Percentiles rank a stretch among this genome's conserved stretches.
Evolutionary conservation across 2,888 invertebrate genomes (phyloP).

Genomic region (Erebia ligea): DNA sequence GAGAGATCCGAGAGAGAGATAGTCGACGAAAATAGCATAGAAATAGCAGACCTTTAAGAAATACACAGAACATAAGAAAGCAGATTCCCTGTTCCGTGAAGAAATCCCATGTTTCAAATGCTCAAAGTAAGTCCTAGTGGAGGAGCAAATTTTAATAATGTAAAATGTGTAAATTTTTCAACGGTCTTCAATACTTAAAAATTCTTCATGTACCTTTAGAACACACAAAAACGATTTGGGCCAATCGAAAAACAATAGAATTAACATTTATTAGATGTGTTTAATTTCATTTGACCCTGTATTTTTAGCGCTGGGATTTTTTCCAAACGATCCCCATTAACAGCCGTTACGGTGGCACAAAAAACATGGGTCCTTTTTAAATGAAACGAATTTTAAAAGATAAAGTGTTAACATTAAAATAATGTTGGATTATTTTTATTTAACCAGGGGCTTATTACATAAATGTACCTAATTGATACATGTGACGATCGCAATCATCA

Average conservation of each 20-base stretch:
- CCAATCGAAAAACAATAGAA: slow-evolving; percentile 26
- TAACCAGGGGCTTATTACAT: too few relatives aligned
- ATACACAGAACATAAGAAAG: too few relatives aligned
- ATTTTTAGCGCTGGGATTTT: slow-evolving; percentile 25
- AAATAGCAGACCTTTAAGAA: too few relatives aligned
- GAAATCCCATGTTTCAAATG: too few relatives aligned
- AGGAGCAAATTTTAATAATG: too few relatives aligned
- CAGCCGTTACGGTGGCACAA: slow-evolving; percentile 13
- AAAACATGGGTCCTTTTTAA: slow-evolving; percentile 12
- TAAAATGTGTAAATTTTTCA: neutral
- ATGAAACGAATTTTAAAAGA: slow-evolving; percentile 21
- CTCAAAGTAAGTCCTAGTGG: too few relatives aligned
- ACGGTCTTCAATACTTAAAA: neutral
- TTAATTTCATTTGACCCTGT: slow-evolving; percentile 25
- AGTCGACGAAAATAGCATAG: too few relatives aligned
- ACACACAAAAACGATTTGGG: slow-evolving; percentile 10
- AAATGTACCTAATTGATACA: too few relatives aligned
- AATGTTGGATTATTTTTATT: too few relatives aligned
- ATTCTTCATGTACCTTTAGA: neutral
- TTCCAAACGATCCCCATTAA: slow-evolving; percentile 25
- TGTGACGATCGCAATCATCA: too few relatives aligned
- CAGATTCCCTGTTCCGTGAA: too few relatives aligned
- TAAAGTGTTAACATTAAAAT: neutral
- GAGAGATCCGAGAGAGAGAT: too few relatives aligned
- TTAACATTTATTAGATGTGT: slow-evolving; percentile 27